phyloP scores from a whole-genome alignment of 2,888 invertebrate genomes.

The Sabatieria punctata region DNA sequence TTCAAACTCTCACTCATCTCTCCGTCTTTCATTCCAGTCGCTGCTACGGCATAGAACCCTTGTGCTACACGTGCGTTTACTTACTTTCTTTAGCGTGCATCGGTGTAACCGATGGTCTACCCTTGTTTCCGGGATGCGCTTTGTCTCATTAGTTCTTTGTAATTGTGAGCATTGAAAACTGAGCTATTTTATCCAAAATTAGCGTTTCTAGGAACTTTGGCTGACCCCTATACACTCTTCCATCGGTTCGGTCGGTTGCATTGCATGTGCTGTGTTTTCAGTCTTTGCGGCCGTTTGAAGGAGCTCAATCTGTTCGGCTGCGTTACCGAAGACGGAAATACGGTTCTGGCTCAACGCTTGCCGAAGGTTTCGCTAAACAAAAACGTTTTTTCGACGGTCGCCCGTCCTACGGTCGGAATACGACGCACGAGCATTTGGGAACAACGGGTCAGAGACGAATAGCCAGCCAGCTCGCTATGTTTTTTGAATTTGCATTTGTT shows the following conservation, averaged over 20 bases:
- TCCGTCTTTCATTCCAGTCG: slow-evolving; percentile 47
- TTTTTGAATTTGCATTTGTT: neutral
- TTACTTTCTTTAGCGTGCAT: neutral
- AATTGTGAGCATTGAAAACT: too few species aligned
- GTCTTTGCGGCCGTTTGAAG: slow-evolving; percentile 46
- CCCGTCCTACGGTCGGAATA: slow-evolving; percentile 65
- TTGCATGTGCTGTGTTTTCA: slow-evolving; percentile 32
- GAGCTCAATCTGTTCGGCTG: slow-evolving; percentile 68
- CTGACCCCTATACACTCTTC: slow-evolving; percentile 4
- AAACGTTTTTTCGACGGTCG: slow-evolving; percentile 62
- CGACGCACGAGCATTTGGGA: slow-evolving; percentile 79
- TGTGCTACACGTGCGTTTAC: slow-evolving; percentile 50
- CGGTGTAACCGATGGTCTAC: too few species aligned
- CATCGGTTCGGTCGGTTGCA: neutral
- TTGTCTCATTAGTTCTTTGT: too few species aligned
- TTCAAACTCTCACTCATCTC: slow-evolving; percentile 37
- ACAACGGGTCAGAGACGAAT: slow-evolving; percentile 51
- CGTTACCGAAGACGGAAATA: slow-evolving; percentile 45
- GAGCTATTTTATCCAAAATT: too few species aligned
- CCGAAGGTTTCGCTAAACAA: slow-evolving; percentile 47
- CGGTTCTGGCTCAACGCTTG: slow-evolving; percentile 42
- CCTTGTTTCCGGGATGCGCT: too few species aligned
- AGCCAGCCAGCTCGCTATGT: neutral
- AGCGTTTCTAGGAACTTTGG: neutral
- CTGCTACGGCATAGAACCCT: slow-evolving; percentile 57